A percentile compares a stretch with the other conserved stretches of the same genome.
phyloP scores from a whole-genome alignment of 2,113 vertebrate species.

The Phrynosoma platyrhinos region DNA sequence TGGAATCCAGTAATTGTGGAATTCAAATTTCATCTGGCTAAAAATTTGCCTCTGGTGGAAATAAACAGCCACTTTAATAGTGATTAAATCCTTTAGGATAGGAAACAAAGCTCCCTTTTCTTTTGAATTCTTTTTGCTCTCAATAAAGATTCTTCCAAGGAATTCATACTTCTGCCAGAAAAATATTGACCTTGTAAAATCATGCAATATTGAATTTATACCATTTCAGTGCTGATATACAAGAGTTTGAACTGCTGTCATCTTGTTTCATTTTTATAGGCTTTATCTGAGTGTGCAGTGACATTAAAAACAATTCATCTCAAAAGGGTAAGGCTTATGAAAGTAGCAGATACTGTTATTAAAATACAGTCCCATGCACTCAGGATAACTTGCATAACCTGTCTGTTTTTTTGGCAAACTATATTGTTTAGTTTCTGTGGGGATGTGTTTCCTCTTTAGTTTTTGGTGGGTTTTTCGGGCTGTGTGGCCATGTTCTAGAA shows the following conservation, averaged over 20 bases:
- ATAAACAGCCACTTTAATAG: background rate
- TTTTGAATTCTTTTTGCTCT: background rate
- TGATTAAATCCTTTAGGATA: background rate
- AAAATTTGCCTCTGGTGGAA: background rate
- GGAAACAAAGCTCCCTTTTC: background rate
- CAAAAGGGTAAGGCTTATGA: slow-evolving; percentile 86
- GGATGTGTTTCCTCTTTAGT: background rate
- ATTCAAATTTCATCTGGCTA: background rate
- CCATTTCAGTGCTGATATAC: background rate
- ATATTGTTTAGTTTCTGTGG: background rate
- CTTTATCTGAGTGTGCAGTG: slow-evolving; percentile 93
- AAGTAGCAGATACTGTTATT: background rate
- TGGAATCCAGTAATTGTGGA: background rate
- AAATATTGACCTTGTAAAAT: background rate
- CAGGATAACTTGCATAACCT: background rate
- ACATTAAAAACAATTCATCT: slow-evolving; percentile 97
- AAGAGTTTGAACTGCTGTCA: background rate
- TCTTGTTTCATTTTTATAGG: slow-evolving; percentile 75
- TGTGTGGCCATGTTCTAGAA: no score
- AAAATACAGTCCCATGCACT: background rate
- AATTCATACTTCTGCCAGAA: background rate
- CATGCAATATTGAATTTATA: slow-evolving; percentile 11
- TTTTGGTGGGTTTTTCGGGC: no score
- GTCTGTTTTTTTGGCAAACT: background rate
- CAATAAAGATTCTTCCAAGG: background rate